phyloP scores from a whole-genome alignment of 2,113 vertebrate species.

The Neolamprologus kungweensis region DNA sequence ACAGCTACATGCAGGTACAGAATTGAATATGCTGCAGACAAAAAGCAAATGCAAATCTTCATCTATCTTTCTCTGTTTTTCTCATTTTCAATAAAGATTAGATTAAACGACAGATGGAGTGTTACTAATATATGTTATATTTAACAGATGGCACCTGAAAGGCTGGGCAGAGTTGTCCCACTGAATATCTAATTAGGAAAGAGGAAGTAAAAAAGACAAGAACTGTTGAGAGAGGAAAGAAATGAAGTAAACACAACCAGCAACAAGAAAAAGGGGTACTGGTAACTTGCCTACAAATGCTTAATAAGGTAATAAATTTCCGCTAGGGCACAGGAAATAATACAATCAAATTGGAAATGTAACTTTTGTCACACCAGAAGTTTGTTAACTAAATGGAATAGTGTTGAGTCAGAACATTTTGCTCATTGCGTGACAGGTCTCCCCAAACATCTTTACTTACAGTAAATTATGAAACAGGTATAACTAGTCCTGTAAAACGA shows the following conservation, averaged over 20 bases:
- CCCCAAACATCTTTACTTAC: neutral
- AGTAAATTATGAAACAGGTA: slow-evolving; percentile 50
- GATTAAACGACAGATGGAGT: neutral
- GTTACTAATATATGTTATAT: neutral
- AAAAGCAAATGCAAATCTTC: neutral
- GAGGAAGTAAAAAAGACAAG: neutral
- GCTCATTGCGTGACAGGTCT: slow-evolving; percentile 35
- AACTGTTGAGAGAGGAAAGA: neutral
- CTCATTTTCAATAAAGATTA: neutral
- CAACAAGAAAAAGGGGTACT: neutral
- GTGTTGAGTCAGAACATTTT: neutral
- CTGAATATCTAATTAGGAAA: neutral
- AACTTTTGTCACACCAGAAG: neutral
- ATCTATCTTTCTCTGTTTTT: neutral
- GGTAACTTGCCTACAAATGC: neutral
- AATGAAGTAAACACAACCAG: neutral
- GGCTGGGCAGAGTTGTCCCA: neutral
- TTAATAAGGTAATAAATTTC: neutral
- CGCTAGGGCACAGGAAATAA: neutral
- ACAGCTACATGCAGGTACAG: neutral
- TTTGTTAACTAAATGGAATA: neutral
- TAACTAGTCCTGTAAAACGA: slow-evolving; percentile 55
- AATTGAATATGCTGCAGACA: neutral
- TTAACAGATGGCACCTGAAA: neutral
- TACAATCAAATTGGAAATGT: neutral